A percentile compares a stretch with the other conserved stretches of the same genome.
Evolutionary conservation across 2,888 invertebrate genomes (phyloP).

Genomic region (Eupithecia inturbata): DNA sequence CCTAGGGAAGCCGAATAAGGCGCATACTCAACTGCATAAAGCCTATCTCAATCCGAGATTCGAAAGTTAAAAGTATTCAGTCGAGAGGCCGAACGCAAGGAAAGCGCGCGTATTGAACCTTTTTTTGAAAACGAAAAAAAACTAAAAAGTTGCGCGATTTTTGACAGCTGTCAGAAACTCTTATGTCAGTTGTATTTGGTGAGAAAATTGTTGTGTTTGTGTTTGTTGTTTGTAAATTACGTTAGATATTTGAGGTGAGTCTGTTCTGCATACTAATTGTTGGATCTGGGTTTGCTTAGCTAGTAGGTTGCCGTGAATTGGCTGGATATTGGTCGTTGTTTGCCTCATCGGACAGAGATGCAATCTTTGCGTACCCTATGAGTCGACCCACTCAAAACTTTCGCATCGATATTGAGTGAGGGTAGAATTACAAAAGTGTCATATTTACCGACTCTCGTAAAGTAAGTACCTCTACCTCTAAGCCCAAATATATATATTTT

Average conservation of each 20-base stretch:
- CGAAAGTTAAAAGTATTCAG: conserved; percentile 35
- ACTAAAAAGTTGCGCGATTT: conserved; percentile 40
- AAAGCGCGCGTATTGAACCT: conserved; percentile 36
- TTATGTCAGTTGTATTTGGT: conserved; percentile 14
- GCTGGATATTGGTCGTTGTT: neutral
- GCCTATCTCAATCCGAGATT: conserved; percentile 25
- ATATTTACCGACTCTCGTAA: neutral
- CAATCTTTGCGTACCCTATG: neutral
- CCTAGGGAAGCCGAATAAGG: conserved; percentile 18
- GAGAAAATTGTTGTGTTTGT: conserved; percentile 16
- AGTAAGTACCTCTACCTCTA: no score
- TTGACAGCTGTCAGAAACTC: conserved; percentile 37
- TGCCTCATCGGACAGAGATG: neutral
- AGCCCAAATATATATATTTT: neutral
- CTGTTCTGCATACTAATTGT: conserved; percentile 9
- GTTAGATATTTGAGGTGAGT: conserved; percentile 25
- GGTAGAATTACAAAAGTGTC: neutral
- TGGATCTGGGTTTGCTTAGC: neutral
- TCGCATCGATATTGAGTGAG: neutral
- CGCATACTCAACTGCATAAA: conserved; percentile 15
- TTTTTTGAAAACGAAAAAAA: conserved; percentile 27
- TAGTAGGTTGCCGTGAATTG: conserved; percentile 1
- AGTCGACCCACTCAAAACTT: neutral
- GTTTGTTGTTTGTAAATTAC: conserved; percentile 11
- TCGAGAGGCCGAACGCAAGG: conserved; percentile 5